Evolutionary conservation across 2,113 vertebrate genomes (phyloP).

Genomic region (Pseudolaguvia tuberculata): DNA sequence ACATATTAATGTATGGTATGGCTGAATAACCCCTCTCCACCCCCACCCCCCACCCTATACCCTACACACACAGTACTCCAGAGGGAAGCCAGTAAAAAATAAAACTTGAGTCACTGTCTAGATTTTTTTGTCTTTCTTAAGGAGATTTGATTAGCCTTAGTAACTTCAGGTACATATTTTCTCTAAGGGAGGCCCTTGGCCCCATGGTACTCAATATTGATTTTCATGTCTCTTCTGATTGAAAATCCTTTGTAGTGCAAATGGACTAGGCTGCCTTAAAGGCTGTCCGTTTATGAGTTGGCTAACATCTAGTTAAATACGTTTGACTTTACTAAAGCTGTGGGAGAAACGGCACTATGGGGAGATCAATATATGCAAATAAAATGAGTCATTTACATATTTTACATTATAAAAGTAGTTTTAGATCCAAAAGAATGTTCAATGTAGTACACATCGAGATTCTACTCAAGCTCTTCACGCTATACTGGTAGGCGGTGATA

Average conservation of each 20-base stretch:
- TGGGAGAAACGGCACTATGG: slow-evolving; percentile 34
- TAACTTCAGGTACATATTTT: slow-evolving; percentile 25
- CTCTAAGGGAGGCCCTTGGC: slow-evolving; percentile 23
- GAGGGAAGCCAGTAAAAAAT: neutral
- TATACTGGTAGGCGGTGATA: slow-evolving; percentile 39
- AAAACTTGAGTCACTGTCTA: neutral
- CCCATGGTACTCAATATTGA: slow-evolving; percentile 31
- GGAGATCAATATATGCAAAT: slow-evolving; percentile 45
- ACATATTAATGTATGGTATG: neutral
- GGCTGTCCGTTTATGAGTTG: slow-evolving; percentile 25
- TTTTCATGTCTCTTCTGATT: slow-evolving; percentile 32
- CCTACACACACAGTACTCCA: too few species aligned
- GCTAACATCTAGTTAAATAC: slow-evolving; percentile 27
- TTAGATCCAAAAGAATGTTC: slow-evolving; percentile 35
- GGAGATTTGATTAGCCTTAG: slow-evolving; percentile 19
- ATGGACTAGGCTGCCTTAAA: slow-evolving; percentile 25
- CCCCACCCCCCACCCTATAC: too few species aligned
- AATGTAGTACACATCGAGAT: slow-evolving; percentile 33
- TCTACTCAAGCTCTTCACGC: slow-evolving; percentile 42
- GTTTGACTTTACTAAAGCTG: slow-evolving; percentile 33
- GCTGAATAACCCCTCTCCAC: too few species aligned
- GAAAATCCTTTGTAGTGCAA: slow-evolving; percentile 36
- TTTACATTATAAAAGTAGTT: slow-evolving; percentile 36
- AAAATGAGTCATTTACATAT: slow-evolving; percentile 42
- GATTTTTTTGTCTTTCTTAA: neutral